A percentile compares a stretch with the other conserved stretches of the same genome.
Conservation (phyloP, 2,797 vertebrate genomes). For the Hylomyscus alleni region DNA sequence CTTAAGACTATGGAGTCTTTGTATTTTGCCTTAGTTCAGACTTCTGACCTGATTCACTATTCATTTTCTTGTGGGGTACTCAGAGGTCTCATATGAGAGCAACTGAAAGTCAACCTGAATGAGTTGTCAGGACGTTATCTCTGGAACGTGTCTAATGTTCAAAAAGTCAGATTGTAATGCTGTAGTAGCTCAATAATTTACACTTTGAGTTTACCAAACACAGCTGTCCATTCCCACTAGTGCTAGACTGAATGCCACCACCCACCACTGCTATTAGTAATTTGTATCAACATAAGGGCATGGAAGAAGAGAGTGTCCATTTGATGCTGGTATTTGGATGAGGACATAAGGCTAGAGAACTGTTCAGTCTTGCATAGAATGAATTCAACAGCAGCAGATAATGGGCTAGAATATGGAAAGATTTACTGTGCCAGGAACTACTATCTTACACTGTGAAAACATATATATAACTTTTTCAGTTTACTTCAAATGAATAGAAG, state of each 20-base stretch:
- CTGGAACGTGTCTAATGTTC: not conserved
- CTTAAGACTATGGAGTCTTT: not conserved
- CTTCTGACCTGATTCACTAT: not conserved
- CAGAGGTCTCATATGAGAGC: not conserved
- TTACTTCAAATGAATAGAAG: not conserved
- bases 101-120: conserved; percentile 3
- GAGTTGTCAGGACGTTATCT: not conserved
- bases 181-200: not conserved
- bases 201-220: not conserved
- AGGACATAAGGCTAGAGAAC: not conserved
- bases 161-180: not conserved
- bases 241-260: not conserved
- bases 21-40: not conserved
- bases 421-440: accelerated
- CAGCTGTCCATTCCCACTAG: not conserved
- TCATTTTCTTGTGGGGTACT: not conserved
- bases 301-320: not conserved
- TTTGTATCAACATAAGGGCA: not conserved
- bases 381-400: not conserved
- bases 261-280: not conserved
- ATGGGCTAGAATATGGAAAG: not conserved
- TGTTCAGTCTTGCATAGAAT: not conserved
- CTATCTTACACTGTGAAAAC: not conserved
- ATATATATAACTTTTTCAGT: not conserved
- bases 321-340: not conserved